Evolutionary conservation across 2,797 vertebrate genomes (phyloP), one percentile per base, ranked within the genome.

Genomic region (Sphenodon punctatus): DNA sequence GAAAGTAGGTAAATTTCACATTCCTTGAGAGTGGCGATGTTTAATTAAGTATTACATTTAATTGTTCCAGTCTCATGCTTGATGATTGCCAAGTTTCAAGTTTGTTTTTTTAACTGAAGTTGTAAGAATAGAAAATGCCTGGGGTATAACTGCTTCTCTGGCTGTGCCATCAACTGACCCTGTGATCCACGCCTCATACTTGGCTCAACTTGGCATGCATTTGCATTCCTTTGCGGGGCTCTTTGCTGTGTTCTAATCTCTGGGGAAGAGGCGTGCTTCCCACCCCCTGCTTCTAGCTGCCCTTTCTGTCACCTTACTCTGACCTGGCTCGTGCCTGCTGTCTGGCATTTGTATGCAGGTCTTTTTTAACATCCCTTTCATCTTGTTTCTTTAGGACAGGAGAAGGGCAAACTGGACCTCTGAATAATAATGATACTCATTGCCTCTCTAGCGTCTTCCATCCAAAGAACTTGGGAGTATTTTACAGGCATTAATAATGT

Each of bases 31-130:
- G 64, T 77, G 82, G 71, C 86, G 67, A 91, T 92, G 75, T 89
- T 95, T 95, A 94, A 95, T 95, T 94, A 95, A 91, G 59, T 86
- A 92, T 89, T 79, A 75, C 10, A 74, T 92, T 79, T 92, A 93
- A 88, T 93, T 93, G 78, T 91, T 92, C 82, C 67, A 87, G 76
- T 80, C 76, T 92, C 71, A 68, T 82, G 36, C 63, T 66, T 88
- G 70, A 71, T 61, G 60, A 13, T 32, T 53, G 1, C 23, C 23
- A 14, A 56, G 36, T 85, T 84, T 49, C 64, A 79, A 73, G 73
- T 77, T 84, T 78, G 32, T 43, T 38, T 60, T 42, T 75, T 51
- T 48, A 76, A 43, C 32, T 17, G 7, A 27, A 82, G 71, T 70
- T 78, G 27, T 55, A 72, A 79, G 53, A 36, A 53, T 34, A 49